Evolutionary conservation across 2,888 invertebrate species (phyloP).

Genomic region (Stenurella melanura): DNA sequence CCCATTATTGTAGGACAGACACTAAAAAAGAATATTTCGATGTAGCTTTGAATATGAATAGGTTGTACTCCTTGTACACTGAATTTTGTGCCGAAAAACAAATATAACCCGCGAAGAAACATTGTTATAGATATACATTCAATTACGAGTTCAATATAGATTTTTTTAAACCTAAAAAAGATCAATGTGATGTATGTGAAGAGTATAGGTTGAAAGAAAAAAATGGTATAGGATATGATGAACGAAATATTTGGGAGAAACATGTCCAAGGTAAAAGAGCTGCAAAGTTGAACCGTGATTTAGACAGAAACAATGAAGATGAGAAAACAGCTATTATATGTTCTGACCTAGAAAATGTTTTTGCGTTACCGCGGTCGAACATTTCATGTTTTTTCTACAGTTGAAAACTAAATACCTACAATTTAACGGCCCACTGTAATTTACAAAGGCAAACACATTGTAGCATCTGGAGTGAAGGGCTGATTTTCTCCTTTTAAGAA

Average conservation of each 20-base stretch:
- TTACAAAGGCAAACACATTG: neutral
- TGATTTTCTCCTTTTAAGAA: no score
- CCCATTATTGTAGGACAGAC: neutral
- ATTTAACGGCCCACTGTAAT: conserved; percentile 4
- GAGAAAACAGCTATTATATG: conserved; percentile 11
- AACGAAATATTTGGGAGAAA: neutral
- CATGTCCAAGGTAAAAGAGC: conserved; percentile 10
- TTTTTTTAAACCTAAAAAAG: neutral
- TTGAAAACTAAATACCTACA: conserved; percentile 15
- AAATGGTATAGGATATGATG: neutral
- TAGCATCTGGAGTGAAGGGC: no score
- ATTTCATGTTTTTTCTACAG: conserved; percentile 21
- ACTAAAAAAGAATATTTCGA: neutral
- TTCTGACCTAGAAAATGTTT: conserved; percentile 9
- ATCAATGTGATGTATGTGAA: neutral
- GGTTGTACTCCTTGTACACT: neutral
- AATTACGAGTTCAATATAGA: no score
- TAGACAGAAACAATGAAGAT: conserved; percentile 17
- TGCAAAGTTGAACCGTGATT: conserved; percentile 10
- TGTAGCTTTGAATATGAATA: neutral
- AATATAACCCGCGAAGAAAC: neutral
- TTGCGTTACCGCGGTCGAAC: neutral
- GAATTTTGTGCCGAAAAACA: conserved; percentile 1
- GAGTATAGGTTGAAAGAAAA: conserved; percentile 1
- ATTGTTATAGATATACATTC: no score